Conservation (phyloP, 2,888 invertebrate genomes). For the Miltochrista miniata region DNA sequence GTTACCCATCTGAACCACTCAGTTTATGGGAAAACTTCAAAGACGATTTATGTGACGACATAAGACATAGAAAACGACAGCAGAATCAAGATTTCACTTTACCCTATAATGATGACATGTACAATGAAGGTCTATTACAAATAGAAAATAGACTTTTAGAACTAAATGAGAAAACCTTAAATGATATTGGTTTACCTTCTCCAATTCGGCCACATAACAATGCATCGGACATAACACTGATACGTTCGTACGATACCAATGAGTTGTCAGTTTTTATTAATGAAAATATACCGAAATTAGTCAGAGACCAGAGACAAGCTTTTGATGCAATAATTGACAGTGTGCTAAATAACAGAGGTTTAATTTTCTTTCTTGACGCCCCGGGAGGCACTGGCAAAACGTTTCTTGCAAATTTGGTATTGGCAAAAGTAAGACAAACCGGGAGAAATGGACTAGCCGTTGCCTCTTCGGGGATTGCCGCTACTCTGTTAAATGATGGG, state of each 20-base stretch:
- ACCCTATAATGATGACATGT: too few species aligned
- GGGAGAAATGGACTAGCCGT: too few species aligned
- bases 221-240: constrained; percentile 17
- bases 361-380: too few species aligned
- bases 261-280: constrained; percentile 16
- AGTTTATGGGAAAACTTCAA: constrained; percentile 22
- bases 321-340: constrained; percentile 19
- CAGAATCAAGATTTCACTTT: constrained; percentile 5
- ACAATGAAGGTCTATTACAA: too few species aligned
- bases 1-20: constrained; percentile 22
- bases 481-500: too few species aligned
- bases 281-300: constrained; percentile 21
- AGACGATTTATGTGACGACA: too few species aligned
- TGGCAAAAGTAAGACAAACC: too few species aligned
- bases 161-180: constrained; percentile 7
- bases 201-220: constrained; percentile 13
- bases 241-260: constrained; percentile 16
- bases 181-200: constrained; percentile 6
- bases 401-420: too few species aligned
- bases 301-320: constrained; percentile 16
- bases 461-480: too few species aligned
- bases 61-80: constrained; percentile 19
- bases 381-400: too few species aligned
- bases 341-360: constrained; percentile 14
- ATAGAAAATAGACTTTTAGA: too few species aligned